These are phyloP conservation scores for Microtus richardsoni DNA, from an alignment of 2,113 vertebrate species.

Conservation along the genomic window DNA sequence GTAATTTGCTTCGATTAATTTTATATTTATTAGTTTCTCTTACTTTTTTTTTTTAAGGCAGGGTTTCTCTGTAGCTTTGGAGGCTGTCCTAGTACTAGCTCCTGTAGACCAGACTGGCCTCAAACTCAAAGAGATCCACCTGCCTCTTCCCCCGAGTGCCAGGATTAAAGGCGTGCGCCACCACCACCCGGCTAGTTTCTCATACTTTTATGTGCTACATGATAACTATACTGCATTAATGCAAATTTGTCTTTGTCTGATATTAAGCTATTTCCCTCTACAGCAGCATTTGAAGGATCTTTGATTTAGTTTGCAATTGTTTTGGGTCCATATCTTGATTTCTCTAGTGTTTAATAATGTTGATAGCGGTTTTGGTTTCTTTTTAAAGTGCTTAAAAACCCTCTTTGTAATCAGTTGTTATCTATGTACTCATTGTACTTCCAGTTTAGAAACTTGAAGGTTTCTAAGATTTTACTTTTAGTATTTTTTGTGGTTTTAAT, in stretches of 20 bases:
- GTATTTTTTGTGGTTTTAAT: slow-evolving; percentile 56
- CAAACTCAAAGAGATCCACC: no score
- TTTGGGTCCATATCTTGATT: background rate
- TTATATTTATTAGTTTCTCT: background rate
- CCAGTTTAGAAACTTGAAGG: background rate
- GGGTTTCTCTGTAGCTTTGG: no score
- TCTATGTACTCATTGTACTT: background rate
- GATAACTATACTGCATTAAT: background rate
- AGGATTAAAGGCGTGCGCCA: no score
- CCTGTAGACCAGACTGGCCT: no score
- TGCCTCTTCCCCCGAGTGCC: no score
- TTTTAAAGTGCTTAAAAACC: background rate
- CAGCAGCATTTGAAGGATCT: background rate
- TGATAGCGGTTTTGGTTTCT: slow-evolving; percentile 11
- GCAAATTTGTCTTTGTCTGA: background rate
- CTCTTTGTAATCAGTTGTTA: slow-evolving; percentile 6
- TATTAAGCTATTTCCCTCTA: background rate
- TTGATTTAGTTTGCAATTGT: slow-evolving; percentile 1
- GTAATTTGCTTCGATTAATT: background rate
- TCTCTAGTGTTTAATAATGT: background rate
- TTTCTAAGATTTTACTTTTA: slow-evolving; percentile 30
- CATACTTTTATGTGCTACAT: background rate
- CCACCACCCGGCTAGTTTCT: background rate
- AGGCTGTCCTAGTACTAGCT: no score
- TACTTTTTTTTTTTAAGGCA: no score